Evolutionary conservation across 2,797 vertebrate genomes (phyloP), one percentile per base, ranked within the genome.

Genomic region (Trachurus trachurus): DNA sequence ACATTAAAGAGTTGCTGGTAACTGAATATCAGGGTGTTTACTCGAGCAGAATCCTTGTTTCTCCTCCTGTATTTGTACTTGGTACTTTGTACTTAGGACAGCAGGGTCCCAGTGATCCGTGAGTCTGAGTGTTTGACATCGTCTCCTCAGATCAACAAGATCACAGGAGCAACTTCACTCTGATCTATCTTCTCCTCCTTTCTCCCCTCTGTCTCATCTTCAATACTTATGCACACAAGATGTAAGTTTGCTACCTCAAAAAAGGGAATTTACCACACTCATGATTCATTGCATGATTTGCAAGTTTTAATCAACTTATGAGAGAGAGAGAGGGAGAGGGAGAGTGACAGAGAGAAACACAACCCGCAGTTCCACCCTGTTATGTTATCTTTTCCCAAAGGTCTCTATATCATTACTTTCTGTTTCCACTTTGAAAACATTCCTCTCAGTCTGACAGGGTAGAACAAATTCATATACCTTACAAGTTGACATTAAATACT

Each of bases 121-220:
- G 85, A 84, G 47, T 62, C 66, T 74, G 70, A 57, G 63, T 58
- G 71, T 80, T 52, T 76, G 84, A 81, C 78, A 78, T 21, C 16
- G 62, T 80, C 69, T 4, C 45, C 60, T 84, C 56, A 45, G 39
- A 78, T 86, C 47, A 82, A 53, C 65, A 31, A 47, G 29, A 74
- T 40, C 21, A 71, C 11, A 47, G 40, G 11, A 34, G 26, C 62
- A 71, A 56, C 16, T 17, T 6, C 17, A 66, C 44, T 66, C 26
- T 56, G 16, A 42, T 42, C 42, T 57, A 11, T 53, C 21, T 26
- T 42, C 16, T 69, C 15, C 44, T 22, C 15, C 44, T 22, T 56
- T 50, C 26, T 58, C n/a, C 9, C 4, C 61, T 65, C 59, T 49
- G 59, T 45, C 4, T 64, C 13, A 9, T 45, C 31, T 31, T 47